These are phyloP conservation scores for Apogon hyalosoma DNA, from an alignment of 2,797 vertebrate genomes.

Conservation along the genomic window DNA sequence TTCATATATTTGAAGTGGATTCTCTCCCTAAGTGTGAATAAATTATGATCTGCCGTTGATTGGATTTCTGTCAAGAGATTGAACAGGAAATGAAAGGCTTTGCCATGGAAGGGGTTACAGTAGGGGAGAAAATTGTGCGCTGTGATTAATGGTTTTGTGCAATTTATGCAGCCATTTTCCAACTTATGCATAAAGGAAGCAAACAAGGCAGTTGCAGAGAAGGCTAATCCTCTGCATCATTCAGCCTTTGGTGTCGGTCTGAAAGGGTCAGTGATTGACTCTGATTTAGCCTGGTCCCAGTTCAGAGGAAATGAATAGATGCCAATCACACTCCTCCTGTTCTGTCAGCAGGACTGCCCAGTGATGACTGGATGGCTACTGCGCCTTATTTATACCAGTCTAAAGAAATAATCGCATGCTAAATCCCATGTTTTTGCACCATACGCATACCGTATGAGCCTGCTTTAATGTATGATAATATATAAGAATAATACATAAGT, in stretches of 20 bases:
- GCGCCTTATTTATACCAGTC: slow-evolving; percentile 31
- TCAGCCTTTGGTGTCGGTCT: slow-evolving; percentile 63
- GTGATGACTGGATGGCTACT: slow-evolving; percentile 49
- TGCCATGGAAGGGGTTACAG: slow-evolving; percentile 53
- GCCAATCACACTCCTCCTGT: slow-evolving; percentile 70
- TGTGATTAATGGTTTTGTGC: slow-evolving; percentile 72
- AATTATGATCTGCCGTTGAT: slow-evolving; percentile 72
- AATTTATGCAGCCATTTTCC: slow-evolving; percentile 64
- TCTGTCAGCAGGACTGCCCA: slow-evolving; percentile 64
- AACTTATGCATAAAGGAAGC: slow-evolving; percentile 55
- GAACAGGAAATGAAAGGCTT: slow-evolving; percentile 76
- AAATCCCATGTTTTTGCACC: slow-evolving; percentile 9
- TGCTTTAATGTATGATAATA: background rate
- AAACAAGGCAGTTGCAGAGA: slow-evolving; percentile 64
- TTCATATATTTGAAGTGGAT: slow-evolving; percentile 66
- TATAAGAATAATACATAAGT: background rate
- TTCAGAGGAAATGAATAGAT: slow-evolving; percentile 80
- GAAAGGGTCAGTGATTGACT: slow-evolving; percentile 82
- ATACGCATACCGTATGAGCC: slow-evolving; percentile 10
- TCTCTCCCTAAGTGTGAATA: slow-evolving; percentile 65
- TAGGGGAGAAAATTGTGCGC: slow-evolving; percentile 48
- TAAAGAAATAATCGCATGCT: slow-evolving; percentile 37
- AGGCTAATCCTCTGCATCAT: slow-evolving; percentile 65
- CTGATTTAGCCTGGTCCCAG: slow-evolving; percentile 64
- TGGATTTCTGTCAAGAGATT: slow-evolving; percentile 71